Base-by-base conservation (phyloP, 2,888 invertebrate species). In the Theretra japonica region DNA sequence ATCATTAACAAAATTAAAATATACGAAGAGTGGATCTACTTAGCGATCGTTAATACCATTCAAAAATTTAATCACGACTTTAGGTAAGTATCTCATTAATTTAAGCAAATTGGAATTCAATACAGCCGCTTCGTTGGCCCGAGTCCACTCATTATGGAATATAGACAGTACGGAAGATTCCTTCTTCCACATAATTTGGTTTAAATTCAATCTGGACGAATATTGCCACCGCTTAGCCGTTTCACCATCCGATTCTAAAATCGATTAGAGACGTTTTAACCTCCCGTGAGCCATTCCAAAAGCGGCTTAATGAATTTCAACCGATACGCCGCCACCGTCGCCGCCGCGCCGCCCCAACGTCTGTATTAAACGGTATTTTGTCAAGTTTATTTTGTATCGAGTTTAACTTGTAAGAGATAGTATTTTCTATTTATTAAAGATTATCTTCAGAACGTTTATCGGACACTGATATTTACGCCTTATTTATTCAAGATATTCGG, bases 261-360 rank as follows among this genome's bases (percentile, higher is more conserved):
- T 65, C 48, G 41, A 65, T 65, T 65, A 65, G 65, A 65, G 65
- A 48, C 65, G 65, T 65, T 65, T 65, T 65, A 65, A 48, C 65
- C 65, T 48, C 65, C 48, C 23, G 65, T 33, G 21, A 48, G 65
- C 65, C 41, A 65, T 65, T 48, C 17, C 17, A 48, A 62, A 65
- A 65, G 41, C 65, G 48, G 65, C 65, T 65, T 65, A 65, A 48
- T 65, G 65, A 65, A 65, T 65, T 65, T 65, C 33, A 48, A 23
- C 17, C 48, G 65, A 48, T 65, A 65, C 23, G 48, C 65, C 41
- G 41, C 17, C 33, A 6, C 6, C 33, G 33, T 8, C 41, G 41
- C 41, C 33, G 21, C 62, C 11, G 62, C 33, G 21, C 62, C 11
- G 62, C 41, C 41, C 41, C 41, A 15, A 15, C 41, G 41, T 62